Base-by-base conservation (phyloP, 2,113 vertebrate genomes). In the Channa argus region DNA sequence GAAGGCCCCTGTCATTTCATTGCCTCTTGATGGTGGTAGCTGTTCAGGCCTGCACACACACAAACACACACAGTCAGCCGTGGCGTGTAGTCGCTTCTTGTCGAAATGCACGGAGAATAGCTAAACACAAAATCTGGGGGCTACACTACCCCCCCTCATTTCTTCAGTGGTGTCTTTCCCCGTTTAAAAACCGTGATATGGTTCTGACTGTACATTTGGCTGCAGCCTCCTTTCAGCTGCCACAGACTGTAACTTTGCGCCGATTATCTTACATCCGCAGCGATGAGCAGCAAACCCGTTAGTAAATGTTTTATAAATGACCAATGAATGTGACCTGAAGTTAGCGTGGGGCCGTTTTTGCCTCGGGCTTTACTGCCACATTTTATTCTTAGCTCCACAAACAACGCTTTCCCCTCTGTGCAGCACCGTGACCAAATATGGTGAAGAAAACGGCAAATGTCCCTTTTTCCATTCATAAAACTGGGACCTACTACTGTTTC, bases 361-460 rank as follows among this genome's bases (percentile, higher is more conserved):
- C 74, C 76, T 41, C 9, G 0, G 74, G 77, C 72, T 71, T 66
- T 71, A 3, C 52, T 74, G 83, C 74, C 80, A 86, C 83, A 79
- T 90, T 83, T 91, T 88, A 88, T 91, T 90, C 80, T 78, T 34
- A 61, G 79, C 83, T 87, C 10, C 79, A 86, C 91, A 90, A 92
- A 92, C 88, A 91, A 80, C 87, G 75, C 81, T 74, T 74, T 77
- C 86, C 68, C 63, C 75, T 85, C 86, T 80, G 81, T 73, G 41
- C 90, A 83, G 83, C 83, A 76, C 75, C 36, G 71, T 93, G 83
- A 84, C 93, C 91, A 92, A 93, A 94, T 94, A 94, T 93, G 92
- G 92, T 82, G 83, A 92, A 90, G 85, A 91, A 91, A 89, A 88
- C 90, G 87, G 91, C 91, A 88, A 85, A 92, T 92, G 85, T 24